Base-by-base conservation (phyloP, 2,888 invertebrate genomes). In the Lasioglossum malachurum region DNA sequence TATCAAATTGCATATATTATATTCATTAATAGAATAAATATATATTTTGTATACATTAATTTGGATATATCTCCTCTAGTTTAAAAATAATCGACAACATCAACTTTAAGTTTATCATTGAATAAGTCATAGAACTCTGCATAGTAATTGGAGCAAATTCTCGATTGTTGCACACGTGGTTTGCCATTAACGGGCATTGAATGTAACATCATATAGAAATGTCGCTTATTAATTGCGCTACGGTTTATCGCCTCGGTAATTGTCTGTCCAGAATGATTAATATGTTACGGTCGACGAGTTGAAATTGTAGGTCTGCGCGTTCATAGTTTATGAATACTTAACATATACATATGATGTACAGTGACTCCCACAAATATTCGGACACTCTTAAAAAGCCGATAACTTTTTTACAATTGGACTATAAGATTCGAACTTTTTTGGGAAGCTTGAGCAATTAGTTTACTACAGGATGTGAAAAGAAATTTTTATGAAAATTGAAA, bases 211-310 rank as follows among this genome's bases (percentile, higher is more conserved):
- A n/a, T 41, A 49, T 57, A 76, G 81, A 72, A 79, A 64, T 74
- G 44, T 27, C 85, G 84, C 87, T 89, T 88, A 86, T 91, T 90
- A 91, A 91, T 90, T 78, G 82, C 84, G 89, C 86, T 87, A 90
- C 74, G 91, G 89, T 91, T 89, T 91, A 88, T 89, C 91, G 84
- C 91, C 86, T 88, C 82, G 80, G 75, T 90, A 90, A 91, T 89
- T 90, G 84, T 75, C 82, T 74, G 71, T 72, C 67, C 83, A 71
- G 79, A 78, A 88, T 84, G 82, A 82, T 87, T 89, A 88, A 89
- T 46, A 46, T 78, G 83, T 83, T 86, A 82, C 80, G 75, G 83
- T 75, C n/a, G 71, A 77, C 23, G 81, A 49, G 82, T 69, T 86
- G 80, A 82, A 89, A 90, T 90, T 84, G 87, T 80, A 79, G 75